Evolutionary conservation across 2,113 vertebrate species (phyloP), one percentile per base, ranked within the genome.

Genomic region (Oncorhynchus mykiss): DNA sequence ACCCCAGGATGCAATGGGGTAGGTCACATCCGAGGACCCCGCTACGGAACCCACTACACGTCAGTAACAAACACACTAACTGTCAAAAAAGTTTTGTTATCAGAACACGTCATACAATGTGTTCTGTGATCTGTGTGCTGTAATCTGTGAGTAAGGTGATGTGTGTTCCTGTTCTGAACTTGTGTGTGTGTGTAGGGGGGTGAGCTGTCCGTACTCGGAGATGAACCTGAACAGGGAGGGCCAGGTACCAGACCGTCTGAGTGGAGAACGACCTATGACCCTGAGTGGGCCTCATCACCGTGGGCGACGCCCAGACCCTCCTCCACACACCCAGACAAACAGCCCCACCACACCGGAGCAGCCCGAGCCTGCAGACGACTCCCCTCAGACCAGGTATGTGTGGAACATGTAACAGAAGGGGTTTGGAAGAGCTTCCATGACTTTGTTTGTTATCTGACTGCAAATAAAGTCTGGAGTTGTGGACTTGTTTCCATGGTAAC

Each of bases 21-120:
- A 0, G 96, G 96, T 45, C 96, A 97, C 24, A 93, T 96, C 29
- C 92, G 91, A 81, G 96, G 95, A 72, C 94, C 95, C 29, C 94
- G 94, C 78, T 96, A 96, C 0, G 95, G 95, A 76, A 96, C 95
- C 0, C 96, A 97, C 89, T 94, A 96, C 80, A 97, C 95, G 95
- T 96, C 24, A 13, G 27, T 27, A 27, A 62, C 18, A 39, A 24
- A 29, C 25, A 25, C 14, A 70, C 27, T n/a, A 27, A 49, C 66
- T 45, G 39, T 11, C 39, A 45, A 45, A 45, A 9, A 11, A 11
- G 39, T 45, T 45, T 45, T 0, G 1, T n/a, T n/a, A 45, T 11
- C 9, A 45, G 11, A 45, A 11, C 39, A 45, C 9, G 9, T 45
- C 9, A 45, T 45, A 45, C 0, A 45, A 45, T 11, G 39, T n/a